A percentile compares a stretch with the other conserved stretches of the same genome.
Evolutionary conservation across 2,888 invertebrate genomes (phyloP).

Genomic region (Drosophila kanekoi): DNA sequence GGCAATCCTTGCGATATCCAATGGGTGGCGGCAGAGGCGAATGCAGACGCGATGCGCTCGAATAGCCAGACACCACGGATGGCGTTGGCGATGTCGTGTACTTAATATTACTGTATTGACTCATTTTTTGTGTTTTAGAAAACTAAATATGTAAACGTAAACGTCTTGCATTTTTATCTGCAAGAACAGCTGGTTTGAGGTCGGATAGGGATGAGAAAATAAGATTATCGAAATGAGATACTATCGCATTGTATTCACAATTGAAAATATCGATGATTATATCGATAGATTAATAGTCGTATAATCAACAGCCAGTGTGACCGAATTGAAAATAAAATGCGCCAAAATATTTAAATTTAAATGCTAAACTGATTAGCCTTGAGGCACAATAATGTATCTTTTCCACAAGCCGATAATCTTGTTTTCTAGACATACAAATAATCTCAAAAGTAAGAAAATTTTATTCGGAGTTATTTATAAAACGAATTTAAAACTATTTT

Average conservation of each 20-base stretch:
- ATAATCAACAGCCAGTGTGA: neutral
- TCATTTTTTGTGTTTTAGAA: constrained; percentile 54
- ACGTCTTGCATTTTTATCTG: constrained; percentile 56
- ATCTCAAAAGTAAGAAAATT: no score
- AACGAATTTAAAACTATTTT: no score
- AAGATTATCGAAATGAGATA: constrained; percentile 15
- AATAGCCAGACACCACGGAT: constrained; percentile 79
- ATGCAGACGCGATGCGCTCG: constrained; percentile 86
- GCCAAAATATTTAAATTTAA: constrained; percentile 1
- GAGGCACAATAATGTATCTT: no score
- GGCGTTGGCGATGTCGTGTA: constrained; percentile 74
- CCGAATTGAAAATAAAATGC: neutral
- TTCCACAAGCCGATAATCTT: no score
- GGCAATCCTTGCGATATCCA: constrained; percentile 89
- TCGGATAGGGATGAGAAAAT: constrained; percentile 4
- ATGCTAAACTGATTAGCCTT: no score
- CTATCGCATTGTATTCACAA: constrained; percentile 5
- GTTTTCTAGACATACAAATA: no score
- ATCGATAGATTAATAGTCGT: neutral
- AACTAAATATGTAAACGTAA: constrained; percentile 63
- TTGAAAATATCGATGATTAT: constrained; percentile 4
- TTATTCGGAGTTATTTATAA: no score
- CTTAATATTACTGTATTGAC: constrained; percentile 73
- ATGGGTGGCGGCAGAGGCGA: constrained; percentile 90
- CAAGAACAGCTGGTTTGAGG: constrained; percentile 48